A percentile compares a stretch with the other conserved stretches of the same genome.
Conservation (phyloP, 1,140 invertebrate species). For the Physella acuta region DNA sequence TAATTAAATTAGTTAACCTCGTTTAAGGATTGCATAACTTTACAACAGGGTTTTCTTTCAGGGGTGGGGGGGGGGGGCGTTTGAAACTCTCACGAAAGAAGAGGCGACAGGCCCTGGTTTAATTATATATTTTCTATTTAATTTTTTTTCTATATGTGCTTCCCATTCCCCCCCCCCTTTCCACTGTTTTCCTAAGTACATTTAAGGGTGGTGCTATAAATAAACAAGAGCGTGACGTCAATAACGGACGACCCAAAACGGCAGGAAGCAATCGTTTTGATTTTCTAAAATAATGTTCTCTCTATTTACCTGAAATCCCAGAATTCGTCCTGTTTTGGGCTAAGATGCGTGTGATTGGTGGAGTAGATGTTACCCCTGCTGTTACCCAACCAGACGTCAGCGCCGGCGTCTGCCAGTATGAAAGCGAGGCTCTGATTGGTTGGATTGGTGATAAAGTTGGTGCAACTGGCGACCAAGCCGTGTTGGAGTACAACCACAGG, state of each 20-base stretch:
- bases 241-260: neutral
- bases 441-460: constrained; percentile 42
- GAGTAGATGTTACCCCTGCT: constrained; percentile 69
- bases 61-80: too few species aligned
- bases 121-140: too few species aligned
- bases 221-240: neutral
- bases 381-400: constrained; percentile 76
- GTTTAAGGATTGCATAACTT: too few species aligned
- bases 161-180: too few species aligned
- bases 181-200: too few species aligned
- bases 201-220: too few species aligned
- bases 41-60: too few species aligned
- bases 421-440: constrained; percentile 46
- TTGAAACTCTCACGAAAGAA: too few species aligned
- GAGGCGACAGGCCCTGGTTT: too few species aligned
- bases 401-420: constrained; percentile 71
- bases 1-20: too few species aligned
- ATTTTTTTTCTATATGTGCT: too few species aligned
- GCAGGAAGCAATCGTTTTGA: neutral
- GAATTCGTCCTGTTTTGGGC: constrained; percentile 65
- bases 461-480: constrained; percentile 40
- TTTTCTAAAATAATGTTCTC: neutral
- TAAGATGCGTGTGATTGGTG: constrained; percentile 58
- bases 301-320: constrained; percentile 71
- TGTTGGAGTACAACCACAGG: constrained; percentile 47